Evolutionary conservation across 2,797 vertebrate genomes (phyloP).

Genomic region (Bovichtus diacanthus): DNA sequence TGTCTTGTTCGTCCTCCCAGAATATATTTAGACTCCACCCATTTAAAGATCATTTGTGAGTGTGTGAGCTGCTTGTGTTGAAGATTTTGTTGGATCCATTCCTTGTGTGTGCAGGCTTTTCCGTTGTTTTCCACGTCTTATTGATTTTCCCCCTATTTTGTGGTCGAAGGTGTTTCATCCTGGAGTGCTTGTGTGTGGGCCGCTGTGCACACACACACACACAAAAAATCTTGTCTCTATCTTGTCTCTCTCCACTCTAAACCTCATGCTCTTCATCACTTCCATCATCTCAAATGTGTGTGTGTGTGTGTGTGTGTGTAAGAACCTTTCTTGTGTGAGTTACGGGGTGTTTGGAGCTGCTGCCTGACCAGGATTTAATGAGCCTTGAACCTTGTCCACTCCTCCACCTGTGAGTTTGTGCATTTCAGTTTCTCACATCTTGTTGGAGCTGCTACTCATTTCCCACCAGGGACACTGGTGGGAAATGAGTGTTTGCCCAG

Average conservation of each 20-base stretch:
- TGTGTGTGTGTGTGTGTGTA: constrained; percentile 19
- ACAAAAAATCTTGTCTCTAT: no score
- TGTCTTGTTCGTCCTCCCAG: constrained; percentile 2
- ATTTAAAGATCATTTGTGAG: constrained; percentile 19
- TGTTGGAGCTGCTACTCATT: constrained; percentile 25
- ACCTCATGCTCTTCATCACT: no score
- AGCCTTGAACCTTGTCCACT: constrained; percentile 60
- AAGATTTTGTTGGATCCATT: not conserved
- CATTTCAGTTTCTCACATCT: constrained; percentile 46
- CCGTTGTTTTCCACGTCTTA: not conserved
- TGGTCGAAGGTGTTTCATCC: not conserved
- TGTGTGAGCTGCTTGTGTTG: not conserved
- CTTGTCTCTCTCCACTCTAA: no score
- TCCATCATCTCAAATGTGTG: no score
- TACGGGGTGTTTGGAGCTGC: constrained; percentile 52
- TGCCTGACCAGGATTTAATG: constrained; percentile 70
- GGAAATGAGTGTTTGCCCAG: no score
- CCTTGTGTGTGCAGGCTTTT: not conserved
- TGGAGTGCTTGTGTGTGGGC: not conserved
- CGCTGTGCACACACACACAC: constrained; percentile 13
- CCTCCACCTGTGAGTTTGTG: constrained; percentile 58
- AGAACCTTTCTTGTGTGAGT: constrained; percentile 31
- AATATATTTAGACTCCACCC: constrained; percentile 15
- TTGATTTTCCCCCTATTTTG: constrained; percentile 1
- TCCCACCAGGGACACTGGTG: constrained; percentile 22